Evolutionary conservation across 2,113 vertebrate species (phyloP).

Genomic region (Corythornis madagascariensis): DNA sequence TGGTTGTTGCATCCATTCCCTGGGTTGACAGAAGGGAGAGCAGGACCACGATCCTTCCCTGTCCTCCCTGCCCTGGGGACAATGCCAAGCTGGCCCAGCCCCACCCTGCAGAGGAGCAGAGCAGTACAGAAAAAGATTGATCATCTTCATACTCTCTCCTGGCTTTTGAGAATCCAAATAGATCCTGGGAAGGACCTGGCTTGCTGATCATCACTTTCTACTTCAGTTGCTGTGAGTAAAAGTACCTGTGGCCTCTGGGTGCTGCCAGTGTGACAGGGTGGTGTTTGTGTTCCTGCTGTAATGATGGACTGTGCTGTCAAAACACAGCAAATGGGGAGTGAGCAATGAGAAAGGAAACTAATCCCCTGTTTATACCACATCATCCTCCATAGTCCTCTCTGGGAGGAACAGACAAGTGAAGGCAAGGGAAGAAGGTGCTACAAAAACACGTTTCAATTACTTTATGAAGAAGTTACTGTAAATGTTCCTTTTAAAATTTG

Average conservation of each 20-base stretch:
- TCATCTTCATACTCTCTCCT: neutral
- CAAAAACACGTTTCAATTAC: slow-evolving; percentile 23
- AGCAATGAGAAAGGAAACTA: slow-evolving; percentile 11
- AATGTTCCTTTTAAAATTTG: slow-evolving; percentile 7
- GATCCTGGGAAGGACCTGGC: neutral
- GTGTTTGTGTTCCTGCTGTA: slow-evolving; percentile 16
- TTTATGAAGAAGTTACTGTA: slow-evolving; percentile 27
- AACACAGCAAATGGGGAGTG: slow-evolving; percentile 18
- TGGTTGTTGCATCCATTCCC: neutral
- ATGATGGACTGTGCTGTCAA: neutral
- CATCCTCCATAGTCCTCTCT: neutral
- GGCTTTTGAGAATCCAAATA: neutral
- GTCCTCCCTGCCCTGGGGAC: neutral
- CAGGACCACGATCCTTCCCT: neutral
- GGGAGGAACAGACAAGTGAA: neutral
- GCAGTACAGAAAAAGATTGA: neutral
- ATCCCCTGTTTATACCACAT: slow-evolving; percentile 39
- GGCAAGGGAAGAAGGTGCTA: neutral
- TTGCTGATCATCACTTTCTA: neutral
- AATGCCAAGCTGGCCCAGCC: too few relatives aligned
- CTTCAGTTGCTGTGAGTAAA: neutral
- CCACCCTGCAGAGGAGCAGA: neutral
- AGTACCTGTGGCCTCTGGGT: neutral
- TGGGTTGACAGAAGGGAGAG: neutral
- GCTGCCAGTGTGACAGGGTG: neutral